Evolutionary conservation across 2,888 invertebrate genomes (phyloP).

Genomic region (Pandemis cinnamomeana): DNA sequence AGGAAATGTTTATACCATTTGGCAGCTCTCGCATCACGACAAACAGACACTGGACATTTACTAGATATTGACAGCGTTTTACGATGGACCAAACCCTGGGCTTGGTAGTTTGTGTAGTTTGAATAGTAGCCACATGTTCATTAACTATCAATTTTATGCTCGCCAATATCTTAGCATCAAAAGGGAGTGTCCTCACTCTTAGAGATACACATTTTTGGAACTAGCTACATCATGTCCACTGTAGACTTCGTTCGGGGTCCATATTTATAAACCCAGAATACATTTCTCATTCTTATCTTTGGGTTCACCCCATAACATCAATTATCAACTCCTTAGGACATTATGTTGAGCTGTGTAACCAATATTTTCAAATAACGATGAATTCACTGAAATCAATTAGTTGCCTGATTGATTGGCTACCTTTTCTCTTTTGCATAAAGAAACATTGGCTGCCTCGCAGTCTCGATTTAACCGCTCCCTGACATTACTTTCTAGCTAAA

Average conservation of each 20-base stretch:
- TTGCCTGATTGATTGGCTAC: too few species aligned
- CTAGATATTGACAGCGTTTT: slow-evolving; percentile 1
- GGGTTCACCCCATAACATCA: too few species aligned
- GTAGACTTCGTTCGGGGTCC: too few species aligned
- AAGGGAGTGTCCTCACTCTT: not conserved
- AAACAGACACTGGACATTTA: slow-evolving; percentile 3
- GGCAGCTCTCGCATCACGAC: slow-evolving; percentile 4
- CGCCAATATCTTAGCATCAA: not conserved
- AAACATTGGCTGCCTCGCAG: not conserved
- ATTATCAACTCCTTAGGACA: too few species aligned
- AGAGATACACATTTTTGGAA: not conserved
- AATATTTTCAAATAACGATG: too few species aligned
- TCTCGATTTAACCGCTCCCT: not conserved
- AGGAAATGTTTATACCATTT: slow-evolving; percentile 19
- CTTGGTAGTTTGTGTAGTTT: not conserved
- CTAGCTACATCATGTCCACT: too few species aligned
- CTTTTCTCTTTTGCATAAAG: too few species aligned
- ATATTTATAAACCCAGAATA: too few species aligned
- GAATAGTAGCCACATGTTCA: not conserved
- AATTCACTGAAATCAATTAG: too few species aligned
- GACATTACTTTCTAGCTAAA: not conserved
- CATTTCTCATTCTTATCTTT: too few species aligned
- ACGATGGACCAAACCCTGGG: not conserved
- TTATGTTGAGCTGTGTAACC: too few species aligned
- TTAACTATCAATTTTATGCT: not conserved